phyloP scores from a whole-genome alignment of 53 echinoderm and acorn worm species.

The Echinometra lucunter region DNA sequence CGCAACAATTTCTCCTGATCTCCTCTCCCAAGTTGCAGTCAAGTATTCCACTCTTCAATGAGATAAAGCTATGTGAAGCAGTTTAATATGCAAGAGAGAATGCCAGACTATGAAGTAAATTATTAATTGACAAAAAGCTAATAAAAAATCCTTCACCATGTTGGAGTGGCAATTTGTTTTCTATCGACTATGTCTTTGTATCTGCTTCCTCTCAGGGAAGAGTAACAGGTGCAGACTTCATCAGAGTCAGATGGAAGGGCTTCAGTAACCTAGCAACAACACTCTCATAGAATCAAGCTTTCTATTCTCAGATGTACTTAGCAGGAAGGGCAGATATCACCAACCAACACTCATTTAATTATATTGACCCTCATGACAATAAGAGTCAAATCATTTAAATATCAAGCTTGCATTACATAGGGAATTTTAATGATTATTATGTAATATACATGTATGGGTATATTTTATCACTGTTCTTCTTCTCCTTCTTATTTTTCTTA shows the following conservation, averaged over 20 bases:
- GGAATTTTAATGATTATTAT: too few relatives aligned
- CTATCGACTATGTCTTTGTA: neutral
- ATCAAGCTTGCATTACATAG: too few relatives aligned
- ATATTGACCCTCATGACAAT: neutral
- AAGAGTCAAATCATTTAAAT: neutral
- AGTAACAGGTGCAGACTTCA: constrained; percentile 53
- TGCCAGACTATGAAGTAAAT: constrained; percentile 56
- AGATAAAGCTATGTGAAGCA: neutral
- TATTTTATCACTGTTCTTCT: too few relatives aligned
- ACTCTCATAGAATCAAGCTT: neutral
- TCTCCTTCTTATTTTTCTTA: too few relatives aligned
- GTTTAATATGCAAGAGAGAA: constrained; percentile 23
- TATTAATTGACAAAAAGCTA: constrained; percentile 59
- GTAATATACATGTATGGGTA: too few relatives aligned
- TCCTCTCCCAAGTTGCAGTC: neutral
- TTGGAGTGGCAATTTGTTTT: constrained; percentile 29
- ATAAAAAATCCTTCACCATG: constrained; percentile 17
- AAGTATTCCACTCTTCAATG: neutral
- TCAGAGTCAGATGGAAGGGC: neutral
- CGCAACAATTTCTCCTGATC: neutral
- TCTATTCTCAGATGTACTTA: neutral
- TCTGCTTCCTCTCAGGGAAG: constrained; percentile 9
- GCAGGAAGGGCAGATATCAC: neutral
- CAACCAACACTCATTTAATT: neutral
- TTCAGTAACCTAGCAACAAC: constrained; percentile 34